Conservation (phyloP, 2,888 invertebrate genomes). For the Pseudococcus jackbeardsleyi region DNA sequence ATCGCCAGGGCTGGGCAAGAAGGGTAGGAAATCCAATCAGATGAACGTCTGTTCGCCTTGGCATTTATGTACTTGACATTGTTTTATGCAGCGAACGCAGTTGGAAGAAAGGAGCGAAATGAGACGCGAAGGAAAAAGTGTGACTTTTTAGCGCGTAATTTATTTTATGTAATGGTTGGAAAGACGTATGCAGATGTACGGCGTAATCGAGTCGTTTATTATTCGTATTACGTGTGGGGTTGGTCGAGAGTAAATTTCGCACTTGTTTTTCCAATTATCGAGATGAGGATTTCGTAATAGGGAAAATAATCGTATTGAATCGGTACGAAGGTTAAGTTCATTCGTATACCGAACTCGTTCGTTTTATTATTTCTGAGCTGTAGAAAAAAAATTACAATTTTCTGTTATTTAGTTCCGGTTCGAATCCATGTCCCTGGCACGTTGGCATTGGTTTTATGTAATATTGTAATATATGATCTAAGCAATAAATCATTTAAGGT, state of each 20-base stretch:
- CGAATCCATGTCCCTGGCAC: background rate
- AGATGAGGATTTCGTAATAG: slow-evolving; percentile 15
- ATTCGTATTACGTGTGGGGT: too few species aligned
- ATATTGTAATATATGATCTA: slow-evolving; percentile 9
- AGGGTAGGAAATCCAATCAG: background rate
- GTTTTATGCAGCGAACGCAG: background rate
- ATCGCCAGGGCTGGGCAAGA: background rate
- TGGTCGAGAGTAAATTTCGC: too few species aligned
- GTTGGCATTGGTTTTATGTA: slow-evolving; percentile 4
- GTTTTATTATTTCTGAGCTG: background rate
- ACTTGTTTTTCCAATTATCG: too few species aligned
- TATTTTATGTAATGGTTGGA: background rate
- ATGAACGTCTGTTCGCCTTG: slow-evolving; percentile 16
- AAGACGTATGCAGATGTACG: background rate
- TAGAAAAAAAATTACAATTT: slow-evolving; percentile 15
- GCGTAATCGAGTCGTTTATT: too few species aligned
- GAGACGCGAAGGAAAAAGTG: background rate
- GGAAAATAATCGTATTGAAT: slow-evolving; percentile 29
- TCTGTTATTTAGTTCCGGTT: slow-evolving; percentile 39
- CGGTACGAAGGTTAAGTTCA: slow-evolving; percentile 18
- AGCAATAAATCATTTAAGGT: background rate
- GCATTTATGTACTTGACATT: slow-evolving; percentile 45
- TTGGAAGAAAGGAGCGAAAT: slow-evolving; percentile 21
- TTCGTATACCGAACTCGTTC: background rate
- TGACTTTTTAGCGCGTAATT: background rate